phyloP scores from a whole-genome alignment of 2,113 vertebrate species.

The Muscicapa adusta region DNA sequence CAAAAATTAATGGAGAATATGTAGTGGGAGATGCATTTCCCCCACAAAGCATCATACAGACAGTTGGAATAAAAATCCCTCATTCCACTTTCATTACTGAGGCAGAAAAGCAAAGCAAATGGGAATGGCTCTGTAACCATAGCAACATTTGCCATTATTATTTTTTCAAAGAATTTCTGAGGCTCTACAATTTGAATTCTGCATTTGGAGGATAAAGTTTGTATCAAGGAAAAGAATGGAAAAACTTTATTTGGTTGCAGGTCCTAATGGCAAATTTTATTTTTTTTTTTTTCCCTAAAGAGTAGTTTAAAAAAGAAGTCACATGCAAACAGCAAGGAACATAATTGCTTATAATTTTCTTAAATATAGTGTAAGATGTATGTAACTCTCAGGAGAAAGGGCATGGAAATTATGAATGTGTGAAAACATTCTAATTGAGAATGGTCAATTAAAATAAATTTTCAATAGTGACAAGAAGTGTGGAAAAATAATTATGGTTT shows the following conservation, averaged over 20 bases:
- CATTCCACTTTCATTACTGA: slow-evolving; percentile 12
- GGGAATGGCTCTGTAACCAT: slow-evolving; percentile 48
- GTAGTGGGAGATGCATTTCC: neutral
- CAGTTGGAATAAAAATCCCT: neutral
- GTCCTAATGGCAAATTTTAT: neutral
- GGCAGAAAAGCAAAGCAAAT: slow-evolving; percentile 35
- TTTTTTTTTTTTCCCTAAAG: neutral
- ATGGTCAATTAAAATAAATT: neutral
- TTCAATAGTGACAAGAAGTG: neutral
- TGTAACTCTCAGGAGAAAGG: neutral
- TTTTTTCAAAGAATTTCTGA: slow-evolving; percentile 17
- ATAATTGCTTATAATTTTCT: neutral
- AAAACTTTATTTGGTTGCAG: neutral
- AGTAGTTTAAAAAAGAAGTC: neutral
- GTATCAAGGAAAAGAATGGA: neutral
- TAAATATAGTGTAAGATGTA: neutral
- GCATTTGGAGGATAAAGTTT: slow-evolving; percentile 23
- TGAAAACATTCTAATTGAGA: neutral
- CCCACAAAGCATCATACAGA: neutral
- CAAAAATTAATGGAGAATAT: neutral
- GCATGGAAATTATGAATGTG: neutral
- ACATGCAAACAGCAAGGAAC: neutral
- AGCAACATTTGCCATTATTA: slow-evolving; percentile 25
- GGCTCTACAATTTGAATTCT: neutral
- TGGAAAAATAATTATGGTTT: neutral